Evolutionary conservation across 92 coral and sea anemone species (phyloP).

Genomic region (Porites evermanni): DNA sequence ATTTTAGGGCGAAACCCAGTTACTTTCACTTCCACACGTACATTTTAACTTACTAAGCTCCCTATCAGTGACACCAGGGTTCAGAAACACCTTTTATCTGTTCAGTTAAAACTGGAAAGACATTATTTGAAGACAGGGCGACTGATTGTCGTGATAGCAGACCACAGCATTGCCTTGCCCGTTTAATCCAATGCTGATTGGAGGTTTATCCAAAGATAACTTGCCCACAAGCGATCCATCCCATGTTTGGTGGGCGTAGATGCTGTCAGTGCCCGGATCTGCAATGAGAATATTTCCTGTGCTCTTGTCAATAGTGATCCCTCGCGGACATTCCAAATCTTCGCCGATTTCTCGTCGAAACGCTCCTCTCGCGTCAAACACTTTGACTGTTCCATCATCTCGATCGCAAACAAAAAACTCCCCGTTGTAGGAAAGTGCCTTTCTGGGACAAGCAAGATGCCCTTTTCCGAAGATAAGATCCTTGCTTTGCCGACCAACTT

Average conservation of each 20-base stretch:
- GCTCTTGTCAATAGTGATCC: slow-evolving; percentile 21
- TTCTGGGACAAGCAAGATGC: slow-evolving; percentile 55
- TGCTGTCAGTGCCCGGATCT: slow-evolving; percentile 34
- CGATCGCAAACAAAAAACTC: slow-evolving; percentile 65
- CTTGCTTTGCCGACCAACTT: not conserved
- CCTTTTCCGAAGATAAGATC: slow-evolving; percentile 55
- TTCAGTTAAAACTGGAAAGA: slow-evolving; percentile 27
- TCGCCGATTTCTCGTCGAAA: slow-evolving; percentile 40
- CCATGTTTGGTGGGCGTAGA: slow-evolving; percentile 13
- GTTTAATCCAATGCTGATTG: slow-evolving; percentile 34
- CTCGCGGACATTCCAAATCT: slow-evolving; percentile 46
- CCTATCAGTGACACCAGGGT: too few relatives aligned
- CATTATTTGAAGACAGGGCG: slow-evolving; percentile 28
- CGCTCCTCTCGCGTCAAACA: slow-evolving; percentile 48
- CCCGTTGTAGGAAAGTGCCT: slow-evolving; percentile 41
- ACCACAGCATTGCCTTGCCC: slow-evolving; percentile 29
- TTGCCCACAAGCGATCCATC: slow-evolving; percentile 40
- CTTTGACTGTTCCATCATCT: slow-evolving; percentile 52
- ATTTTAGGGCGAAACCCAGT: too few relatives aligned
- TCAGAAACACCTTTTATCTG: not conserved
- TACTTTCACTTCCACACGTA: too few relatives aligned
- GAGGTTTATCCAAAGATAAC: slow-evolving; percentile 8
- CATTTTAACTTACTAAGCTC: too few relatives aligned
- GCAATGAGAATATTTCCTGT: slow-evolving; percentile 27
- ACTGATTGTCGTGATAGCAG: slow-evolving; percentile 30